phyloP scores from a whole-genome alignment of 2,113 vertebrate genomes.

The Spizaetus ornatus region DNA sequence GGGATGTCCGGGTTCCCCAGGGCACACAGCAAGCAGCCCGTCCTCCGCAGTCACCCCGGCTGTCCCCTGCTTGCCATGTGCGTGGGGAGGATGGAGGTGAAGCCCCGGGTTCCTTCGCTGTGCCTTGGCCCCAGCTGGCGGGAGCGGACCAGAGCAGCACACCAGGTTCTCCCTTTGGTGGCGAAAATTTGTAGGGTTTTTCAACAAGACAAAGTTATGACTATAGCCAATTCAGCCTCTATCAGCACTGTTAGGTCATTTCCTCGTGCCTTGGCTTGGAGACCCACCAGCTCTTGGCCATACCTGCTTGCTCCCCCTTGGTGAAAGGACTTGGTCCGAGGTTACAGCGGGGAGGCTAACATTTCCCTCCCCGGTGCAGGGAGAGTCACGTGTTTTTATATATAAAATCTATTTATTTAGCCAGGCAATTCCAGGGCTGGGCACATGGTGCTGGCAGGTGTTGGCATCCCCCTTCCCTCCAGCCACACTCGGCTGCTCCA shows the following conservation, averaged over 20 bases:
- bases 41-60: neutral
- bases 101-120: neutral
- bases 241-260: neutral
- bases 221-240: fast-evolving
- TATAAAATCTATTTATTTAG: neutral
- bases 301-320: neutral
- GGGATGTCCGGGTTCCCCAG: neutral
- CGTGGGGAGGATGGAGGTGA: neutral
- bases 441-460: fast-evolving
- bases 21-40: fast-evolving
- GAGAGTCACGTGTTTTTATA: neutral
- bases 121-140: too few relatives aligned
- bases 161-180: neutral
- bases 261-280: neutral
- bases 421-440: too few relatives aligned
- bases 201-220: too few relatives aligned
- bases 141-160: neutral
- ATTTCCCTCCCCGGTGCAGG: neutral
- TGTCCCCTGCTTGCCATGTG: neutral
- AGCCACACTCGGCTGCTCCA: neutral
- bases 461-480: neutral
- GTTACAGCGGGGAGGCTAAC: neutral
- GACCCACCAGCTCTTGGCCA: neutral
- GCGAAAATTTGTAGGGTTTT: neutral
- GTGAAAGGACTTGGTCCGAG: too few relatives aligned